Evolutionary conservation across 2,888 invertebrate species (phyloP).

Genomic region (Ophion ventricosus): DNA sequence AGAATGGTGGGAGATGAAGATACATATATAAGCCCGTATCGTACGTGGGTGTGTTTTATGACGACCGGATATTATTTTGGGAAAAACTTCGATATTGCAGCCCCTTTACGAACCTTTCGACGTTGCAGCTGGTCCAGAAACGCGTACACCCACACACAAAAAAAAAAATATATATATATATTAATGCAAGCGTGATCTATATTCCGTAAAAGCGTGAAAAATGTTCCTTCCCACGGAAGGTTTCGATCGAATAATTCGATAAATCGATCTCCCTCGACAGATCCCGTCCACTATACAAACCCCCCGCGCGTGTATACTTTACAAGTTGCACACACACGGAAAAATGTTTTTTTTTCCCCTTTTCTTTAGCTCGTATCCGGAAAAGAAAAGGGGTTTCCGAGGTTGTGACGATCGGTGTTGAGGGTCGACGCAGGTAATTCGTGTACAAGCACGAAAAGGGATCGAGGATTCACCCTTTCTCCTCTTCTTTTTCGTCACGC

Average conservation of each 20-base stretch:
- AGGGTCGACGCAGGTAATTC: constrained; percentile 35
- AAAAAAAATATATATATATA: neutral
- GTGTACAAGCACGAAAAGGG: constrained; percentile 29
- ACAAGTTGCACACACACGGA: constrained; percentile 38
- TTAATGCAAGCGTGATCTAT: constrained; percentile 18
- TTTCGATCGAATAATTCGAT: constrained; percentile 59
- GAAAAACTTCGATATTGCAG: constrained; percentile 43
- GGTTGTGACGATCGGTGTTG: constrained; percentile 39
- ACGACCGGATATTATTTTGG: constrained; percentile 59
- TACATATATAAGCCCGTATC: neutral
- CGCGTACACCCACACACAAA: neutral
- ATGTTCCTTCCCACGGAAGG: constrained; percentile 56
- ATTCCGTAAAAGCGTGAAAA: constrained; percentile 56
- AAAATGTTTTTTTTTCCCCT: constrained; percentile 24
- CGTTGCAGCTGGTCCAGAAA: constrained; percentile 46
- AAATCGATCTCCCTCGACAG: constrained; percentile 45
- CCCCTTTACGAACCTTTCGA: constrained; percentile 23
- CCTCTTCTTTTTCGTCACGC: constrained; percentile 7
- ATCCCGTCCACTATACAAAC: neutral
- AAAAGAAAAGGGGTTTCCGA: constrained; percentile 46
- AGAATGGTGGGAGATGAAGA: constrained; percentile 28
- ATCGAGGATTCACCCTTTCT: constrained; percentile 28
- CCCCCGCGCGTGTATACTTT: constrained; percentile 18
- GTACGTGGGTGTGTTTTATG: neutral
- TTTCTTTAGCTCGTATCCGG: constrained; percentile 8